Evolutionary conservation across 2,888 invertebrate genomes (phyloP).

Genomic region (Volucella bombylans): DNA sequence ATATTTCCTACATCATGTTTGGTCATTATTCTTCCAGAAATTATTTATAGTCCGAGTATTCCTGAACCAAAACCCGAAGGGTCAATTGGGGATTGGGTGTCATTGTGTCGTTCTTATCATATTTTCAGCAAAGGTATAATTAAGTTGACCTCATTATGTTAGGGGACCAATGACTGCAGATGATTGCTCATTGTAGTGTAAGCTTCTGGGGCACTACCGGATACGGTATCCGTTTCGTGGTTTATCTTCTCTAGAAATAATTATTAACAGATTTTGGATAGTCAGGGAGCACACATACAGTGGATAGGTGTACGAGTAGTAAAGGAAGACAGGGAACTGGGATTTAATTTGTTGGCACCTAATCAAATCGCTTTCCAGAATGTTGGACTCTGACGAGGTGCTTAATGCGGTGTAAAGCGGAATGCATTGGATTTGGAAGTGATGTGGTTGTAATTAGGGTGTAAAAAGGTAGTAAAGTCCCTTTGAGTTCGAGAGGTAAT

Average conservation of each 20-base stretch:
- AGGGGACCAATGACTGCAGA: slow-evolving; percentile 34
- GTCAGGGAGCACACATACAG: slow-evolving; percentile 11
- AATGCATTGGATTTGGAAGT: slow-evolving; percentile 39
- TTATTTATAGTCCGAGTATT: slow-evolving; percentile 20
- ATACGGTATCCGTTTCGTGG: slow-evolving; percentile 1
- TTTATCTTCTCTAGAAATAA: slow-evolving; percentile 39
- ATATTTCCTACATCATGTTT: slow-evolving; percentile 42
- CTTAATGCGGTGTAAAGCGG: slow-evolving; percentile 63
- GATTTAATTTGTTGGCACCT: slow-evolving; percentile 66
- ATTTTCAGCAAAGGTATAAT: slow-evolving; percentile 37
- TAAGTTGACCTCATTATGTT: slow-evolving; percentile 49
- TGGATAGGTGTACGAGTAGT: no score
- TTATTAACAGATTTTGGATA: slow-evolving; percentile 63
- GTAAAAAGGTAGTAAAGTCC: slow-evolving; percentile 9
- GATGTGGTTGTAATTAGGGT: slow-evolving; percentile 50
- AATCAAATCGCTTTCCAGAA: slow-evolving; percentile 67
- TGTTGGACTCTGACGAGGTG: slow-evolving; percentile 62
- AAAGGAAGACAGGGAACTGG: background rate
- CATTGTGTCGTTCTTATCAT: slow-evolving; percentile 44
- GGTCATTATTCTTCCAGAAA: slow-evolving; percentile 44
- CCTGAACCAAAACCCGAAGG: background rate
- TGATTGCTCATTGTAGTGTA: slow-evolving; percentile 54
- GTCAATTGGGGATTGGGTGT: background rate
- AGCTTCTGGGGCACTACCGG: slow-evolving; percentile 16
- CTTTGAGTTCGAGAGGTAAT: slow-evolving; percentile 1